Evolutionary conservation across 2,797 vertebrate species (phyloP).

Genomic region (Lycodopsis pacificus): DNA sequence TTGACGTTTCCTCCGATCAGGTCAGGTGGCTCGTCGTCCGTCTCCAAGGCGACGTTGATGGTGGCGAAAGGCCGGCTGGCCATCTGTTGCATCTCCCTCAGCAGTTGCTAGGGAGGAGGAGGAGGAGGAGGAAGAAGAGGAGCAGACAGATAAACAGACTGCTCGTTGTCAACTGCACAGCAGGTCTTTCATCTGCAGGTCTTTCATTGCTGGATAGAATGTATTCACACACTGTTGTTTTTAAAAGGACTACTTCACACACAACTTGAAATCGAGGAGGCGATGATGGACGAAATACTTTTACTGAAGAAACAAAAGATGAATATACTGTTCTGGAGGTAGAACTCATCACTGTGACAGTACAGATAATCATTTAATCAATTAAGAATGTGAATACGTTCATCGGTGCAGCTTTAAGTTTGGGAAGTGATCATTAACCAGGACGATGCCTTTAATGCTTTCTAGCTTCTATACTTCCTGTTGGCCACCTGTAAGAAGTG

Average conservation of each 20-base stretch:
- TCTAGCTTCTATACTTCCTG: not conserved
- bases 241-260: not conserved
- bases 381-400: constrained; percentile 2
- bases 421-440: too few species aligned
- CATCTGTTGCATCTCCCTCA: constrained; percentile 99
- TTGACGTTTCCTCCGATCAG: constrained; percentile 98
- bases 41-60: constrained; percentile 98
- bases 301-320: not conserved
- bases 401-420: not conserved
- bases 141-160: constrained; percentile 44
- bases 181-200: too few species aligned
- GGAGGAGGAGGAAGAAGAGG: constrained; percentile 42
- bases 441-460: too few species aligned
- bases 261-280: not conserved
- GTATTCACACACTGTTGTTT: not conserved
- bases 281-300: too few species aligned
- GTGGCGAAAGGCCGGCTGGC: constrained; percentile 98
- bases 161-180: not conserved
- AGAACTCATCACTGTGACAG: not conserved
- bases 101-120: constrained; percentile 91
- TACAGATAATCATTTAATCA: not conserved
- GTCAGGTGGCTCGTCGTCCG: constrained; percentile 97
- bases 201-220: not conserved
- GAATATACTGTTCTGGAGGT: too few species aligned
- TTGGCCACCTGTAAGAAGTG: not conserved